Base-by-base conservation (phyloP, 2,888 invertebrate genomes). In the Lasioglossum villosulum region DNA sequence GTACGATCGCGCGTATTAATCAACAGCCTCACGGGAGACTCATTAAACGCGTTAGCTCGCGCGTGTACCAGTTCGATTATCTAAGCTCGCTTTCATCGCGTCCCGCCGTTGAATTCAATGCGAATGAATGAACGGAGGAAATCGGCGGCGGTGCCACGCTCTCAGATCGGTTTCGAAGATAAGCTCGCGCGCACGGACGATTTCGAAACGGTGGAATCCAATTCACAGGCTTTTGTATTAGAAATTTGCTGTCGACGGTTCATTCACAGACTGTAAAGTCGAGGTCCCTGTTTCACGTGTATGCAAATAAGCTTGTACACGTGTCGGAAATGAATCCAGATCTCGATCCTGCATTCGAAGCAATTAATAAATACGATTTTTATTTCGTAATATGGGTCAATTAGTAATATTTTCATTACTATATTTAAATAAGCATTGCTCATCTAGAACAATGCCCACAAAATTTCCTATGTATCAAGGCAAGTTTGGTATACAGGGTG, bases 181-280 rank as follows among this genome's bases (percentile, higher is more conserved):
- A 80, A 72, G 14, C 27, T 16, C 16, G 5, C 27, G 19, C 3
- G n/a, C 34, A 12, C 23, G 45, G 37, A 1, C 72, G 63, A 80
- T 80, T 74, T 80, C 80, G 80, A 75, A 80, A 78, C 63, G 66
- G n/a, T 14, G 39, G 16, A 72, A 73, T 78, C 52, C 52, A 48
- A 73, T 76, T 45, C 72, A 37, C n/a, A 37, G 37, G 23, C 37
- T 68, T 27, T 59, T 59, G 59, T 5, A 16, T 59, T 59, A 59
- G 14, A 59, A 30, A 37, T 23, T 37, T 23, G 19, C 19, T 19
- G 34, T 19, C 34, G 23, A 23, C 37, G 23, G 6, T 68, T 37
- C 68, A 37, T 23, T 68, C 68, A 37, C 23, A 3, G 23, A 68
- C 23, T 34, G 10, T 37, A 1, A 37, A 68, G 19, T 16, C 16